Base-by-base conservation (phyloP, 2,888 invertebrate genomes). In the Ernsta delagoae region DNA sequence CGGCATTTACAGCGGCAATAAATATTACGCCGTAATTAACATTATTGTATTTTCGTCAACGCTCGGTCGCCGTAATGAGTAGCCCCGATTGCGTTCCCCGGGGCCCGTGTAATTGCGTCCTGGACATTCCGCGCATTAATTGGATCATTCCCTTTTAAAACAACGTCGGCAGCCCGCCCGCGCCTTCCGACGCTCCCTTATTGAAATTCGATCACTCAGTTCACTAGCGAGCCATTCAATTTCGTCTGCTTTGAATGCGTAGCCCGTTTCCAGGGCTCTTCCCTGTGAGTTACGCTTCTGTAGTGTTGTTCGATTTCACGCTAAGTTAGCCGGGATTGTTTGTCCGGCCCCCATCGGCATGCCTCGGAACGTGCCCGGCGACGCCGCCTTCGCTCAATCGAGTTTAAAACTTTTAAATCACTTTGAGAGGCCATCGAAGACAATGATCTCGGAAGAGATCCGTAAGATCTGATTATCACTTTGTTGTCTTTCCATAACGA, bases 401-500 rank as follows among this genome's bases (percentile, higher is more conserved):
- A 68, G 68, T 68, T 68, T 79, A 76, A 78, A 85, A 87, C 77
- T 86, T 83, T 83, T 79, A 83, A 83, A 84, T 82, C 82, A 80
- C 80, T 85, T 80, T 75, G 75, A 75, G 75, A 77, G 74, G 66
- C 79, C 77, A 78, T 81, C 77, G 76, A 75, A 79, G 79, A 78
- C 77, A 75, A 76, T 72, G 77, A 73, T 74, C 69, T 61, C 53
- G 68, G 65, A 67, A 50, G 71, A 68, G 68, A 39, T 39, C 74
- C 56, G 56, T 48, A 73, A 69, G 73, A 81, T 83, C 83, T 81
- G 84, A 83, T 87, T 82, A 82, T 75, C 79, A 73, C 75, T 75
- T 74, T 86, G 85, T 87, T 87, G 83, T 85, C 84, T 87, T 85
- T 87, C 80, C 81, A 84, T 85, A 83, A 84, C 75, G 75, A 74